Base-by-base conservation (phyloP, 2,888 invertebrate genomes). In the Notodonta dromedarius region DNA sequence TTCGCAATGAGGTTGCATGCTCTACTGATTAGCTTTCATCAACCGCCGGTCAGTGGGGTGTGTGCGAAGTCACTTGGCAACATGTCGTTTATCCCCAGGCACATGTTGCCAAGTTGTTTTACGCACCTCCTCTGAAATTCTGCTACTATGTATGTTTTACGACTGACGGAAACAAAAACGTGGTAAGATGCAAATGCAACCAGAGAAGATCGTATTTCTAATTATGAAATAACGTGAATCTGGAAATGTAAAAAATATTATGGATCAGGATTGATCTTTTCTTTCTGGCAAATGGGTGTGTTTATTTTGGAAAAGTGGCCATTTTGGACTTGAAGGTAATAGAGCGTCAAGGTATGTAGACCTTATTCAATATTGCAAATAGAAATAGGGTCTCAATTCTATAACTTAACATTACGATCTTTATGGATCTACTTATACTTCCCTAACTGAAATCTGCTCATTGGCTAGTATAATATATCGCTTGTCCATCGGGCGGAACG, bases 401-500 rank as follows among this genome's bases (percentile, higher is more conserved):
- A 12, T 42, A 42, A 9, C 42, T 6, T 42, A 6, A 46, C 46
- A 46, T 46, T 9, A n/a, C n/a, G 46, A 6, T 46, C 9, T 42
- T 42, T 7, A 46, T 46, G 46, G n/a, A 46, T n/a, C 46, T 24
- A 24, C 24, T 24, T 24, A 13, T 44, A 46, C 46, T 46, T 46
- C 46, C 46, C 46, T 46, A 44, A 46, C 46, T 46, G 46, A 60
- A 59, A 61, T 61, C 58, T 61, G 60, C 62, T 62, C 55, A 59
- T 61, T 62, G 64, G 44, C 46, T 46, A 46, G 46, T 46, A 13
- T 13, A 46, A 46, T 46, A n/a, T 46, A 46, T 13, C 4, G 46
- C 16, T 51, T 44, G 8, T 61, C 24, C 53, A 54, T 11, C 57
- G 61, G 56, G 59, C 46, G 65, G 55, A 64, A 70, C 69, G 59